Evolutionary conservation across 1,140 invertebrate genomes (phyloP), one percentile per base, ranked within the genome.

Genomic region (Bacillus rossius): DNA sequence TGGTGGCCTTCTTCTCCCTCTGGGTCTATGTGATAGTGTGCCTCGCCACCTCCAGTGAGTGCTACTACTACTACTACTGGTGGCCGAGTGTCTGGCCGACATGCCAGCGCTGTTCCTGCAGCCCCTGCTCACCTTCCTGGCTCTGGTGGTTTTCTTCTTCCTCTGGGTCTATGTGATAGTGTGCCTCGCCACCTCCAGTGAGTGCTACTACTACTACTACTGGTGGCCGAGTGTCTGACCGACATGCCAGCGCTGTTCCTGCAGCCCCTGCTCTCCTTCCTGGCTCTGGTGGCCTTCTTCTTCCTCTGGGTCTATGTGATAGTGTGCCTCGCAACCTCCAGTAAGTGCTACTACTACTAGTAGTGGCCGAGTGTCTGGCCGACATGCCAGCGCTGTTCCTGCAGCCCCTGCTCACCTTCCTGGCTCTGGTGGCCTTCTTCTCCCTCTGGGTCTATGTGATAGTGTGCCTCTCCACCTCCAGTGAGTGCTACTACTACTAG

Each of bases 81-180:
- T n/a, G n/a, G n/a, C n/a, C n/a, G n/a, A n/a, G n/a, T n/a, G n/a
- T n/a, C n/a, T n/a, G n/a, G n/a, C 84, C 48, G 84, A 85, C 66
- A 80, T 96, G 60, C 93, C 94, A 5, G 84, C 82, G n/a, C 73
- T 98, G 22, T 86, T 96, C 66, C 75, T 94, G 19, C 93, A 95
- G 68, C 94, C 94, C 1, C 69, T 96, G 1, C 75, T 93, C 57
- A 96, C 94, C 0, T 94, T 94, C 69, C 60, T 89, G 43, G 80
- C 87, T 47, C 76, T 96, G 0, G 72, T 88, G 23, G 59, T 84
- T 40, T 96, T 96, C 71, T 88, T 94, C 61, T 73, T 84, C 40
- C 92, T 91, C 77, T 96, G 92, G 92, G 77, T 93, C 1, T 78
- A 81, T 26, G 84, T 96, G 37, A 82, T 96, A 61, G 74, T 85